Evolutionary conservation across 2,888 invertebrate species (phyloP).

Genomic region (Amaurobius ferox): DNA sequence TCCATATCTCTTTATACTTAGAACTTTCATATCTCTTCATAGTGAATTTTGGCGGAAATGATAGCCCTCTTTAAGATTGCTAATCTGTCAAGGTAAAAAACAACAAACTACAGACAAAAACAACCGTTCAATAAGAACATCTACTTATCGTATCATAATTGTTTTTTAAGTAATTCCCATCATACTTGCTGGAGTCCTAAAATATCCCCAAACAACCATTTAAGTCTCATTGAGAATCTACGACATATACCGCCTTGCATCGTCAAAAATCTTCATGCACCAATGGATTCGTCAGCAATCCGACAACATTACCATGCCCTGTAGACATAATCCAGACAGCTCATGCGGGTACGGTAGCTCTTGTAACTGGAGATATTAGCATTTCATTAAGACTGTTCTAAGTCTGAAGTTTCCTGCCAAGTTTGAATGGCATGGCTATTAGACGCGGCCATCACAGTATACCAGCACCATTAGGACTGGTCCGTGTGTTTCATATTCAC

Average conservation of each 20-base stretch:
- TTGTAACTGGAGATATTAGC: slow-evolving; percentile 57
- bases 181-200: background rate
- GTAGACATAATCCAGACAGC: slow-evolving; percentile 33
- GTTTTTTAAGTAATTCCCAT: background rate
- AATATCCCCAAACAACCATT: background rate
- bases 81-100: too few relatives aligned
- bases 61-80: too few relatives aligned
- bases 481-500: slow-evolving; percentile 59
- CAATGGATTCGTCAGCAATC: slow-evolving; percentile 32
- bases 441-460: slow-evolving; percentile 13
- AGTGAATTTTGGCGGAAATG: too few relatives aligned
- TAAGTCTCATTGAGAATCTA: slow-evolving; percentile 50
- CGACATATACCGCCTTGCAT: slow-evolving; percentile 32
- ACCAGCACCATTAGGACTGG: slow-evolving; percentile 27
- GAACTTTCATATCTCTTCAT: too few relatives aligned
- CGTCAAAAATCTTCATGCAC: slow-evolving; percentile 43
- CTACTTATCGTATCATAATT: background rate
- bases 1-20: too few relatives aligned
- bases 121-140: too few relatives aligned
- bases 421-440: slow-evolving; percentile 36
- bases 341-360: slow-evolving; percentile 69
- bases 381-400: slow-evolving; percentile 62
- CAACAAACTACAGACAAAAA: too few relatives aligned
- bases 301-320: slow-evolving; percentile 28
- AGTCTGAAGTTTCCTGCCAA: slow-evolving; percentile 52